Base-by-base conservation (phyloP, 2,797 vertebrate species). In the Discoglossus pictus region DNA sequence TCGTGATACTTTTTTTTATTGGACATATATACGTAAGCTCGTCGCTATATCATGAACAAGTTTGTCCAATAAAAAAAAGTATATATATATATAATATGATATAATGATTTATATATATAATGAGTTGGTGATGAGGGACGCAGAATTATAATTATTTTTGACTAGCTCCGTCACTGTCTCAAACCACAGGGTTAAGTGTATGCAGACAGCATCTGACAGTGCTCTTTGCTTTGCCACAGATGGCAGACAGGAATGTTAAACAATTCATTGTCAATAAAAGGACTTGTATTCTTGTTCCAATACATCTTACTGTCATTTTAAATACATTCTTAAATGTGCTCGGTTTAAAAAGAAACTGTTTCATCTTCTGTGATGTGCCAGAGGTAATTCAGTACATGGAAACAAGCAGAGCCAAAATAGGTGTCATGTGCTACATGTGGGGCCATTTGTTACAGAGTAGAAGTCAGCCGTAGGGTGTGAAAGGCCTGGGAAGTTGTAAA, bases 381-480 rank as follows among this genome's bases (percentile, higher is more conserved):
- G 12, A 77, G 35, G 10, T 65, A 53, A 47, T 48, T 73, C 54
- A 53, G 20, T 40, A 38, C 53, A 67, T 20, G 17, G 21, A n/a
- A 46, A 25, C 53, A 53, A 39, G 24, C 23, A 68, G 74, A 74
- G 72, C 76, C 44, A 79, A 76, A 59, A 78, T 2, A 50, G 43
- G 72, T 66, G 61, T 69, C 35, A 71, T 65, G 64, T 75, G 43
- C 60, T 70, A 72, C 59, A 67, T 25, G 7, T 39, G 17, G 12
- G 54, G 17, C 68, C 69, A 58, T 83, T 83, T 84, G 76, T 75
- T 79, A 65, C 53, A 68, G 75, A 75, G 59, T 69, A 75, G 60
- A 78, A 81, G 36, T 73, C 25, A 27, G 4, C 21, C 34, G 23
- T 69, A 20, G 59, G 66, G 48, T 73, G 38, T 64, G 6, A 47